Conservation (phyloP, 1,140 invertebrate genomes). For the Dendrolimus punctatus region DNA sequence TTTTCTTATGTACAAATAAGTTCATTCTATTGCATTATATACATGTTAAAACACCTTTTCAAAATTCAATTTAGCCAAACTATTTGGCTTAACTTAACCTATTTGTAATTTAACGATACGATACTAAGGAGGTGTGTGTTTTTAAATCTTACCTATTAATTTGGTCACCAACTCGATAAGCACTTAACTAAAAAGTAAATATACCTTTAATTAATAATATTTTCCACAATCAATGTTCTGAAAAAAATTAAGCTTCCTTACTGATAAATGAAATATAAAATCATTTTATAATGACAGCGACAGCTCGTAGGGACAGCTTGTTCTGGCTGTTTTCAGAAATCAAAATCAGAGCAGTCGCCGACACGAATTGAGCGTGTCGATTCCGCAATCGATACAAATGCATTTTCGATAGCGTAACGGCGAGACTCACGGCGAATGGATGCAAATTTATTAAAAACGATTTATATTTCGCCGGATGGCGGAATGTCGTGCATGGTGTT, state of each 20-base stretch:
- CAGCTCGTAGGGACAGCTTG: conserved; percentile 1
- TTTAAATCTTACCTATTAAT: background rate
- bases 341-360: conserved; percentile 12
- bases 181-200: conserved; percentile 17
- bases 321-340: conserved; percentile 5
- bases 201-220: too few relatives aligned
- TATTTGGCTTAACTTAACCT: too few relatives aligned
- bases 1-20: too few relatives aligned
- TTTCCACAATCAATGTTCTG: too few relatives aligned
- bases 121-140: background rate
- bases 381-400: conserved; percentile 17
- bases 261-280: conserved; percentile 10
- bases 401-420: conserved; percentile 20
- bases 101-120: too few relatives aligned
- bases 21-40: too few relatives aligned
- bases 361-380: conserved; percentile 15
- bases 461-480: conserved; percentile 28
- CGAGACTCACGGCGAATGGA: conserved; percentile 9
- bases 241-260: background rate
- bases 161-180: conserved; percentile 28
- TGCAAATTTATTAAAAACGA: conserved; percentile 29
- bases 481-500: conserved; percentile 40
- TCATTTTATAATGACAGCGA: conserved; percentile 16
- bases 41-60: too few relatives aligned
- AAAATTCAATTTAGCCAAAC: too few relatives aligned